Conservation (phyloP, 2,797 vertebrate species). For the Aeoliscus strigatus region DNA sequence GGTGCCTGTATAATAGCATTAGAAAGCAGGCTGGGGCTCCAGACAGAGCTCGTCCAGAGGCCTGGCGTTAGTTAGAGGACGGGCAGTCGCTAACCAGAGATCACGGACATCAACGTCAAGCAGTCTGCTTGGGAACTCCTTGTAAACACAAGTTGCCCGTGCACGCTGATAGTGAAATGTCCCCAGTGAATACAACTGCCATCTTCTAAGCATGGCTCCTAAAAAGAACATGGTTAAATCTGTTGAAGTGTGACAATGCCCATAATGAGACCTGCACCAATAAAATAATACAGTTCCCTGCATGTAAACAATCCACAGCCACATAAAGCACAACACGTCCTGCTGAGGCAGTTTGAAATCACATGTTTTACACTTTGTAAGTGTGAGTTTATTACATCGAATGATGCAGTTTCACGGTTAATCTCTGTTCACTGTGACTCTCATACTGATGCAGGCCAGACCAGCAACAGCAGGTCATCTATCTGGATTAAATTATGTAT, state of each 20-base stretch:
- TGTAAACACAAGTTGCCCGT: conserved; percentile 33
- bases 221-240: too few species aligned
- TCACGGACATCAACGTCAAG: conserved; percentile 57
- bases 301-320: too few species aligned
- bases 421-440: conserved; percentile 36
- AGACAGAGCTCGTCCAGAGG: conserved; percentile 61
- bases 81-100: conserved; percentile 34
- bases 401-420: conserved; percentile 33
- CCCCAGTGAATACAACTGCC: not conserved
- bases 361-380: too few species aligned
- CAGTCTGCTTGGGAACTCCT: conserved; percentile 46
- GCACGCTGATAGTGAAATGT: not conserved
- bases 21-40: conserved; percentile 54
- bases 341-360: too few species aligned
- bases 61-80: conserved; percentile 54
- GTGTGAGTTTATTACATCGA: too few species aligned
- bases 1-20: conserved; percentile 72
- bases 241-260: too few species aligned
- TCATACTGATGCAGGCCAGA: conserved; percentile 46
- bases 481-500: conserved; percentile 68
- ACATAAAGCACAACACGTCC: too few species aligned
- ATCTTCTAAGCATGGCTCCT: too few species aligned
- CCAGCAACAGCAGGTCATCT: conserved; percentile 47
- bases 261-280: too few species aligned
- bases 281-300: too few species aligned